A percentile compares a stretch with the other conserved stretches of the same genome.
Conservation (phyloP, 2,113 vertebrate genomes). For the Sclerurus mexicanus region DNA sequence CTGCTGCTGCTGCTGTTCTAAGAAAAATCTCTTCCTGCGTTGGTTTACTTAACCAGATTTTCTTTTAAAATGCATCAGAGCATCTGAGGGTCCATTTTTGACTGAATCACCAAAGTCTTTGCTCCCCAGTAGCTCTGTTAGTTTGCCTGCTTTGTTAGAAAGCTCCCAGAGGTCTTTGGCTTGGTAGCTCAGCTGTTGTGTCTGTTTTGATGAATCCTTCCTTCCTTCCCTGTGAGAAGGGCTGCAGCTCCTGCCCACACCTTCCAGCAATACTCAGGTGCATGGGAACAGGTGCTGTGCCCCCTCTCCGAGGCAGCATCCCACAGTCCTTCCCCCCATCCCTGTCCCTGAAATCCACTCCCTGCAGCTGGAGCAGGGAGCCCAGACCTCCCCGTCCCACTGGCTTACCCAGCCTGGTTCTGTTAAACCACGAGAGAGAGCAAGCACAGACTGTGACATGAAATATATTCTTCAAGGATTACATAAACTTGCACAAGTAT, state of each 20-base stretch:
- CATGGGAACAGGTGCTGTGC: background rate
- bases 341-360: background rate
- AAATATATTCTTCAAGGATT: background rate
- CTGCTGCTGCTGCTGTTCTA: background rate
- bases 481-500: background rate
- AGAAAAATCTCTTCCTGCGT: background rate
- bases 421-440: background rate
- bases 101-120: background rate
- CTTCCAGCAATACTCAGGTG: background rate
- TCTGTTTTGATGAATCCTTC: background rate
- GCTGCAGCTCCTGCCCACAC: background rate
- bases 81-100: background rate
- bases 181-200: background rate
- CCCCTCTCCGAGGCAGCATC: accelerated
- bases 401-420: background rate
- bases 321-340: background rate
- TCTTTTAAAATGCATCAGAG: background rate
- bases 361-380: background rate
- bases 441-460: background rate
- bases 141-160: background rate
- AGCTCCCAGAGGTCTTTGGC: background rate
- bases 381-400: background rate
- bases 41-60: background rate
- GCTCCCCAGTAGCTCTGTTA: background rate
- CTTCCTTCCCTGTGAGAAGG: background rate